Conservation (phyloP, 2,113 vertebrate species). For the Orcinus orca region DNA sequence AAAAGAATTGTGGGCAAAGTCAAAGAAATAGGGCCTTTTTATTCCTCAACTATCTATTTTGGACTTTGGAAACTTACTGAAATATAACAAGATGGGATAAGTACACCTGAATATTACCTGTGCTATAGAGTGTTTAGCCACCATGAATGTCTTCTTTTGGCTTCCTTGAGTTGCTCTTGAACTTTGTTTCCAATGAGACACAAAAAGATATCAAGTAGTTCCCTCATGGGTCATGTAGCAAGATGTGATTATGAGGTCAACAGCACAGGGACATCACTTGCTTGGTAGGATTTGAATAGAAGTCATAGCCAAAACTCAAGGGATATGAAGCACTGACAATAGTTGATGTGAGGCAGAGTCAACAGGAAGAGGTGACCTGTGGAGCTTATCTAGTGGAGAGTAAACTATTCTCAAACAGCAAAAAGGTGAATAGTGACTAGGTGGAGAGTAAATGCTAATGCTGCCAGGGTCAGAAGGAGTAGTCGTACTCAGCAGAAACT, state of each 20-base stretch:
- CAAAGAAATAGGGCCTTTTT: background rate
- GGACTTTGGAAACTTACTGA: background rate
- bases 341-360: background rate
- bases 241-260: background rate
- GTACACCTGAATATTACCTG: background rate
- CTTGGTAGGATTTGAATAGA: background rate
- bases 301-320: background rate
- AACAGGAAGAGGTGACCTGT: background rate
- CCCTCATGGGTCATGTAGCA: background rate
- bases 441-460: background rate
- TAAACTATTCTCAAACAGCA: background rate
- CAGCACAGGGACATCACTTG: background rate
- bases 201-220: background rate
- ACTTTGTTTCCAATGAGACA: background rate
- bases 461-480: background rate
- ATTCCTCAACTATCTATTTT: background rate
- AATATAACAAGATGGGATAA: background rate
- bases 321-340: background rate
- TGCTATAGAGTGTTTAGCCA: background rate
- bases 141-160: background rate
- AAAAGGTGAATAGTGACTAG: background rate
- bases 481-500: background rate
- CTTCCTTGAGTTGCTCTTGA: background rate
- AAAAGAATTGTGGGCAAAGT: background rate
- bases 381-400: background rate